A percentile compares a stretch with the other conserved stretches of the same genome.
Conservation (phyloP, 2,113 vertebrate genomes). For the Sigmodon hispidus region DNA sequence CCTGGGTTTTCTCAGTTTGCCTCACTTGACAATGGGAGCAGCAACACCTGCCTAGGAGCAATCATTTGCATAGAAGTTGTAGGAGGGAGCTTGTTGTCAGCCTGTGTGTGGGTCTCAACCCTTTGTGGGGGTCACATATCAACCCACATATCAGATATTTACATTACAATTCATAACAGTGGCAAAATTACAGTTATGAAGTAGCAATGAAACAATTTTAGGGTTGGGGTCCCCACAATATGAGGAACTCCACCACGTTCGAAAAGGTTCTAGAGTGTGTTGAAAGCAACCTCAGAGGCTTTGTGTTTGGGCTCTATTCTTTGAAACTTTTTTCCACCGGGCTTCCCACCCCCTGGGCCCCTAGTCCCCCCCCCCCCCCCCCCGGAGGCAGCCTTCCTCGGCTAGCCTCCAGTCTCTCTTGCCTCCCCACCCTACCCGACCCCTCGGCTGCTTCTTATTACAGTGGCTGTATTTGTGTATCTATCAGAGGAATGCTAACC, state of each 20-base stretch:
- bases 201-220: neutral
- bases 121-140: neutral
- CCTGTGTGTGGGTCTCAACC: neutral
- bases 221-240: too few relatives aligned
- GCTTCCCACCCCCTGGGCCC: neutral
- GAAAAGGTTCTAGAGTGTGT: too few relatives aligned
- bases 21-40: rapidly evolving
- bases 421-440: too few relatives aligned
- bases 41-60: neutral
- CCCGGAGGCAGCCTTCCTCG: neutral
- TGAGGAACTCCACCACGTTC: too few relatives aligned
- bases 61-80: rapidly evolving
- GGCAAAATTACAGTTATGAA: neutral
- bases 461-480: constrained; percentile 80
- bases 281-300: neutral
- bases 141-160: neutral
- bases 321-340: neutral
- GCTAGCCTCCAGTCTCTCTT: neutral
- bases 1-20: neutral
- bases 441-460: constrained; percentile 59
- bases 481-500: constrained; percentile 77
- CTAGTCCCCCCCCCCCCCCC: rapidly evolving
- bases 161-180: neutral
- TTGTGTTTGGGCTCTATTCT: rapidly evolving
- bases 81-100: neutral